These are phyloP conservation scores for Crotalus viridis DNA, from an alignment of 2,113 vertebrate species.

Conservation along the genomic window DNA sequence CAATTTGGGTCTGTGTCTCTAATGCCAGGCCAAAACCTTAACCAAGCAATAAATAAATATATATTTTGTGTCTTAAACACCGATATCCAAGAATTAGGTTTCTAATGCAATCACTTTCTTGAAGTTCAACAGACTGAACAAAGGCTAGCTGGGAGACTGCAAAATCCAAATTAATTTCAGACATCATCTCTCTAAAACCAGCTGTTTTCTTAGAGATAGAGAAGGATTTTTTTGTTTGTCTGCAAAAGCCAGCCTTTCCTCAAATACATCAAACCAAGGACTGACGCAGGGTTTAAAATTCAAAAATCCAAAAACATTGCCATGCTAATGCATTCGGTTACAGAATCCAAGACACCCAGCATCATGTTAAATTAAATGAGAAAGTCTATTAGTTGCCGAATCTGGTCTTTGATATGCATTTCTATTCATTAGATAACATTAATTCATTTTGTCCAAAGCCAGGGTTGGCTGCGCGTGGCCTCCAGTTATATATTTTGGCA, in stretches of 20 bases:
- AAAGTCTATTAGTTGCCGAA: neutral
- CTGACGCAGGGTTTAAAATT: constrained; percentile 5
- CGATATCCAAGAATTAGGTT: neutral
- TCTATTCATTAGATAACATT: neutral
- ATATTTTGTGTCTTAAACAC: neutral
- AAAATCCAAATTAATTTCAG: neutral
- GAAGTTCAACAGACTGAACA: neutral
- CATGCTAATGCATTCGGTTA: neutral
- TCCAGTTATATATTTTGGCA: neutral
- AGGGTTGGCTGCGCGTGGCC: neutral
- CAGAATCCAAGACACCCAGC: neutral
- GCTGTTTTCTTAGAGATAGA: neutral
- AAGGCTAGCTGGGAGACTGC: neutral
- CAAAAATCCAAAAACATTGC: constrained; percentile 7
- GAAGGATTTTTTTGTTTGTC: neutral
- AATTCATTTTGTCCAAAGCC: neutral
- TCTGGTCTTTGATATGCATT: constrained; percentile 4
- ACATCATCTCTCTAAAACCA: neutral
- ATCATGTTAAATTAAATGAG: constrained; percentile 9
- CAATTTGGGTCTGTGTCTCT: neutral
- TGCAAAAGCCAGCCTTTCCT: neutral
- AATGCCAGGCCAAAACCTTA: neutral
- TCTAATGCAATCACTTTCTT: neutral
- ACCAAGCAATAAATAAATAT: neutral
- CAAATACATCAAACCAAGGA: constrained; percentile 4